These are phyloP conservation scores for Dryocosmus kuriphilus DNA, from an alignment of 2,888 invertebrate genomes.

Conservation along the genomic window DNA sequence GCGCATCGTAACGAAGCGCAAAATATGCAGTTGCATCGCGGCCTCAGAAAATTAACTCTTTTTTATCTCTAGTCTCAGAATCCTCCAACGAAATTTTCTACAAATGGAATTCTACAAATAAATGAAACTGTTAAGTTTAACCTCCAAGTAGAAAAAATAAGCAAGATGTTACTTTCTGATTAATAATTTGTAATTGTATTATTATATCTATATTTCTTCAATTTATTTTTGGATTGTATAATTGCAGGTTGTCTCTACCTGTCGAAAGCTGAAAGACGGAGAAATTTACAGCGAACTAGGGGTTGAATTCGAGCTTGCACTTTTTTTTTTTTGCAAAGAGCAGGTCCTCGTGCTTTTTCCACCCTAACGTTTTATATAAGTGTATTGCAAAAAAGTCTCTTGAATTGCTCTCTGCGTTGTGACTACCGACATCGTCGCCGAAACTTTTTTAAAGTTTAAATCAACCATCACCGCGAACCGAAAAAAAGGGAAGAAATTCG, in stretches of 20 bases:
- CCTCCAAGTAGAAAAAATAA: not conserved
- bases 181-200: not conserved
- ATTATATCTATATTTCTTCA: not conserved
- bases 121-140: not conserved
- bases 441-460: constrained; percentile 22
- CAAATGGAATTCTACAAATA: not conserved
- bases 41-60: not conserved
- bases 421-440: not conserved
- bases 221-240: not conserved
- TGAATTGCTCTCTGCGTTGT: constrained; percentile 5
- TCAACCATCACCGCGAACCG: constrained; percentile 26
- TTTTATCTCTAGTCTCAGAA: not conserved
- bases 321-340: not conserved
- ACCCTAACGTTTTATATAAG: constrained; percentile 4
- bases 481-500: constrained; percentile 17
- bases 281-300: not conserved
- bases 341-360: not conserved
- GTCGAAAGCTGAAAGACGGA: not conserved
- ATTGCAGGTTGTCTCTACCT: not conserved
- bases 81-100: not conserved
- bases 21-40: not conserved
- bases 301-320: not conserved
- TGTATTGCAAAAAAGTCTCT: not conserved
- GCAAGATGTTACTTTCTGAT: not conserved
- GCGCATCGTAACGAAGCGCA: not conserved